Percentiles rank a stretch among this genome's conserved stretches.
Evolutionary conservation across 2,888 invertebrate species (phyloP).

Genomic region (Agrochola lota): DNA sequence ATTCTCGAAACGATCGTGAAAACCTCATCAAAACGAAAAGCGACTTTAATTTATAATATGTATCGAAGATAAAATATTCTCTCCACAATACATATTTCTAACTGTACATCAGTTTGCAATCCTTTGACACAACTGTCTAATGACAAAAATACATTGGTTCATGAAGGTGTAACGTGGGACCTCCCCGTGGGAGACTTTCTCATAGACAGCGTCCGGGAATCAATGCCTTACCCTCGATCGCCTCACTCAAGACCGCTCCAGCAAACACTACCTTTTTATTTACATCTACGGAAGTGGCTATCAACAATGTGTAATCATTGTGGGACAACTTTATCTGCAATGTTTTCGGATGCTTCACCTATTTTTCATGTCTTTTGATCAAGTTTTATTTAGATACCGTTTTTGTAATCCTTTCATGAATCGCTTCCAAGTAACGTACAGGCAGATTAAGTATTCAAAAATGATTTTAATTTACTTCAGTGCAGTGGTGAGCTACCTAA

Average conservation of each 20-base stretch:
- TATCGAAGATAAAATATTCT: too few species aligned
- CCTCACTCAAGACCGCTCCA: constrained; percentile 65
- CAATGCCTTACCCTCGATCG: constrained; percentile 68
- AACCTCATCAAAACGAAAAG: too few species aligned
- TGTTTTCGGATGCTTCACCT: constrained; percentile 19
- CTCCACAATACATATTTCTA: background rate
- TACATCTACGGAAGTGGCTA: constrained; percentile 62
- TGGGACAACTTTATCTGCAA: constrained; percentile 29
- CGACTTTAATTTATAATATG: too few species aligned
- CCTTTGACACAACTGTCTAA: constrained; percentile 38
- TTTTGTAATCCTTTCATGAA: background rate
- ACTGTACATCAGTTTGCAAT: constrained; percentile 43
- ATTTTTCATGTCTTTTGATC: constrained; percentile 8
- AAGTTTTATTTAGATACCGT: background rate
- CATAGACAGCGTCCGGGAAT: constrained; percentile 71
- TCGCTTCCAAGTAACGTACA: background rate
- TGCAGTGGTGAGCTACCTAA: background rate
- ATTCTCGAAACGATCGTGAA: too few species aligned
- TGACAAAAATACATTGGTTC: constrained; percentile 42
- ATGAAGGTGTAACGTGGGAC: constrained; percentile 76
- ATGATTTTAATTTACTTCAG: background rate
- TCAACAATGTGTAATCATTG: constrained; percentile 48
- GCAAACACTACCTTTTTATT: constrained; percentile 64
- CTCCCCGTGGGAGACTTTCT: constrained; percentile 74
- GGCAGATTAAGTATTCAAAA: background rate